Evolutionary conservation across 2,888 invertebrate genomes (phyloP), one percentile per base, ranked within the genome.

Genomic region (Andrena trimmerana): DNA sequence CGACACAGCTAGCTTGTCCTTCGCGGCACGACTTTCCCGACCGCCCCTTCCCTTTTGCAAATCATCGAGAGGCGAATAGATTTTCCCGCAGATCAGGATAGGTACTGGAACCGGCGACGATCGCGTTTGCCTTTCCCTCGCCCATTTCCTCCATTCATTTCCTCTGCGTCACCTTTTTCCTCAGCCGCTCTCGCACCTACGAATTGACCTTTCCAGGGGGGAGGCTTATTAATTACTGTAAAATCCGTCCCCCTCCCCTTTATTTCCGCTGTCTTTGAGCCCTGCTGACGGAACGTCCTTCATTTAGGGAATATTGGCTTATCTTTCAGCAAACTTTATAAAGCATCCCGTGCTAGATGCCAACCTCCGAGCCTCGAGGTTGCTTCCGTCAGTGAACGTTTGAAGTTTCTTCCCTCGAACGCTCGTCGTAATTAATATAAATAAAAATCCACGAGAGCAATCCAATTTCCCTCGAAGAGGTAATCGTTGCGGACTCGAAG

Each of bases 221-320:
- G 20, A 62, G 59, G 68, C 50, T 78, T 80, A 71, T 86, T 86
- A 80, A 71, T 74, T 74, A 50, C 57, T 69, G 31, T 74, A 70
- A 86, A 88, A 88, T 62, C 72, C 54, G 73, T 76, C 78, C 60
- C 48, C 57, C 66, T 29, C 63, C 59, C 57, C 50, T 33, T 73
- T 59, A 63, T 54, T 72, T 77, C 75, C 82, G 54, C 27, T 10
- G 0, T 20, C 24, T 4, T 1, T 10, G 20, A 20, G 16, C 4
- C 5, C 20, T 2, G 24, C 27, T 13, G 20, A 63, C 62, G 54
- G 1, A n/a, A 57, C 27, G 4, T 2, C 42, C 31, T 2, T 6
- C 54, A 3, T 5, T 31, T 57, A 24, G 50, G 42, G 57, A 33
- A 65, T 65, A 77, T 77, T 33, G 27, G 1, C 33, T 27, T 10